Evolutionary conservation across 1,140 invertebrate species (phyloP).

Genomic region (Drosophila nigrodunni): DNA sequence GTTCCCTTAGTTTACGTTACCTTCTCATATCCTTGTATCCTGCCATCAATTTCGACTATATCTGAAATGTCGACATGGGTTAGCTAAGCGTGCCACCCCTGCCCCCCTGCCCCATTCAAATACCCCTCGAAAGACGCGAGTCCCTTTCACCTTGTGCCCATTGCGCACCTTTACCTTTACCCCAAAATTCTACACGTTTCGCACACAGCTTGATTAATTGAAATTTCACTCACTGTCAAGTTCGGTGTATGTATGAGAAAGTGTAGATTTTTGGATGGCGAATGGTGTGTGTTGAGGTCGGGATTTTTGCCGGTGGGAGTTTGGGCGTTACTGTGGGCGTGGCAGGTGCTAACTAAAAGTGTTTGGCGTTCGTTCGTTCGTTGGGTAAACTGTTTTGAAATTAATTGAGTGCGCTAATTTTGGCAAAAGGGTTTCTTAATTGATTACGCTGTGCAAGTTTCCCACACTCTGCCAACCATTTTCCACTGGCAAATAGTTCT

Average conservation of each 20-base stretch:
- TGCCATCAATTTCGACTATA: slow-evolving; percentile 38
- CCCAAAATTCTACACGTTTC: slow-evolving; percentile 22
- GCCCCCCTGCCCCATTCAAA: background rate
- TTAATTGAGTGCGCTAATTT: slow-evolving; percentile 83
- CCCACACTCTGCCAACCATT: background rate
- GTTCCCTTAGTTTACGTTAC: background rate
- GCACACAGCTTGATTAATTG: slow-evolving; percentile 73
- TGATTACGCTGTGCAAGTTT: slow-evolving; percentile 49
- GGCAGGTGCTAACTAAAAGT: slow-evolving; percentile 38
- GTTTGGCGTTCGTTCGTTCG: slow-evolving; percentile 36
- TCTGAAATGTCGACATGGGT: slow-evolving; percentile 40
- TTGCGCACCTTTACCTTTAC: slow-evolving; percentile 22
- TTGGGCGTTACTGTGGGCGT: slow-evolving; percentile 1
- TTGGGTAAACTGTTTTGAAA: slow-evolving; percentile 65
- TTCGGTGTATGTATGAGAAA: slow-evolving; percentile 27
- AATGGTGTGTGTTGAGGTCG: background rate
- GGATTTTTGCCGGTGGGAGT: background rate
- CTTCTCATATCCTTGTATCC: slow-evolving; percentile 27
- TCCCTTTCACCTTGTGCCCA: slow-evolving; percentile 35
- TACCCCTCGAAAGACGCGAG: slow-evolving; percentile 2
- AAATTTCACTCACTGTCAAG: slow-evolving; percentile 80
- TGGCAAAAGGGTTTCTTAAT: slow-evolving; percentile 77
- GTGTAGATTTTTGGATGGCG: background rate
- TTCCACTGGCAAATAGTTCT: background rate
- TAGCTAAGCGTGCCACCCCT: background rate